These are phyloP conservation scores for Homarus gammarus DNA, from an alignment of 2,888 invertebrate species.

Conservation along the genomic window DNA sequence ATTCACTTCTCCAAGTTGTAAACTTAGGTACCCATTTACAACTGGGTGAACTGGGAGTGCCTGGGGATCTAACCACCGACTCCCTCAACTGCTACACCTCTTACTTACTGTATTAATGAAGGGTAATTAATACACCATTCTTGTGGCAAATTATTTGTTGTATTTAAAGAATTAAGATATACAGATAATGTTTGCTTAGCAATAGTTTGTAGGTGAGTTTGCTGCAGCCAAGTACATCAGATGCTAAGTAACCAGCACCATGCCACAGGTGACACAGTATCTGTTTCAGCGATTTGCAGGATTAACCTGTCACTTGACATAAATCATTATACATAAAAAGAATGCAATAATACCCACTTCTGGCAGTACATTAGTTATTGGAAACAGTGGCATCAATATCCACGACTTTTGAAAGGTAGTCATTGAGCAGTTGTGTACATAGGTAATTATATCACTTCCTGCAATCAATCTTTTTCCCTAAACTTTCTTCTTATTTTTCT, in stretches of 20 bases:
- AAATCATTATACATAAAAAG: background rate
- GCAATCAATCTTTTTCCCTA: too few relatives aligned
- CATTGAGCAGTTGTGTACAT: conserved; percentile 2
- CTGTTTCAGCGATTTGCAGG: background rate
- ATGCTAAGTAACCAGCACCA: background rate
- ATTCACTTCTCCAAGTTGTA: too few relatives aligned
- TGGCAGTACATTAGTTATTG: background rate
- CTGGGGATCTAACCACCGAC: too few relatives aligned
- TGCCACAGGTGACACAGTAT: background rate
- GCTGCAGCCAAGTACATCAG: conserved; percentile 45
- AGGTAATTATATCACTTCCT: background rate
- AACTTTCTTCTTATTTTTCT: too few relatives aligned
- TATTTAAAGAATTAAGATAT: conserved; percentile 71
- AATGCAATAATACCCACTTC: background rate
- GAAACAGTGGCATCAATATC: background rate
- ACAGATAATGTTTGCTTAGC: conserved; percentile 68
- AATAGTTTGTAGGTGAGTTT: conserved; percentile 64
- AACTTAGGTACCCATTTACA: too few relatives aligned
- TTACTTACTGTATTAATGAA: background rate
- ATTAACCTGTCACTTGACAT: background rate
- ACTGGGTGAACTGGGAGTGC: too few relatives aligned
- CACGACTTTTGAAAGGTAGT: conserved; percentile 7
- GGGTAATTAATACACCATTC: conserved; percentile 12
- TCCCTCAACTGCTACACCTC: too few relatives aligned
- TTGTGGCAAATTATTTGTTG: conserved; percentile 64